Evolutionary conservation across 2,113 vertebrate genomes (phyloP), one percentile per base, ranked within the genome.

Genomic region (Elgaria multicarinata): DNA sequence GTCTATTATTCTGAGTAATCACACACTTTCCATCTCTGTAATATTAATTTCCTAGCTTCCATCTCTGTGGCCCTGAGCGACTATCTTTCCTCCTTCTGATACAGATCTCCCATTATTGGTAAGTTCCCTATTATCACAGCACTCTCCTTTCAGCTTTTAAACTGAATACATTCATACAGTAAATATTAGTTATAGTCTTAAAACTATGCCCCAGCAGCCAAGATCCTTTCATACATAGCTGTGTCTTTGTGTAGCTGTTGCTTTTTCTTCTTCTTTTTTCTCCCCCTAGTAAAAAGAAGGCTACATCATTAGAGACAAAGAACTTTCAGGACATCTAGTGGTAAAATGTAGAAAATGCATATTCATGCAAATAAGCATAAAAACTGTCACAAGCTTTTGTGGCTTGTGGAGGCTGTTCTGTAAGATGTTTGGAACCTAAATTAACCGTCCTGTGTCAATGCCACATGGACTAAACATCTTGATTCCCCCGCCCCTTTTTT

Each of bases 301-400:
- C 86, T 78, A 36, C 13, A 14, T 0, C 67, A 4, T 16, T 53
- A 76, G 74, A 93, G 83, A 2, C n/a, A 67, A 92, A 92, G 95
- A 89, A 58, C 92, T 93, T 88, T 95, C 44, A 3, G 93, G 95
- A 55, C 95, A 96, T 94, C 96, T 96, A 93, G 95, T 87, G 94
- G 94, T 55, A 82, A 46, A 46, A 0, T 2, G 4, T 2, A 44
- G 75, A 92, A 94, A 93, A 58, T 92, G 89, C 90, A 93, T 16
- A 87, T 77, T 50, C 71, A 2, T 24, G 50, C 1, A 83, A 44
- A 71, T 6, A 78, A 42, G 14, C 5, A 28, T 33, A 82, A 82
- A 24, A 66, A 0, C 26, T 55, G n/a, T 46, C 16, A 39, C 50
- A 82, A 58, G 18, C n/a, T 50, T 42, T 28, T 6, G 16, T 76